Base-by-base conservation (phyloP, 2,797 vertebrate genomes). In the Perodicticus potto region DNA sequence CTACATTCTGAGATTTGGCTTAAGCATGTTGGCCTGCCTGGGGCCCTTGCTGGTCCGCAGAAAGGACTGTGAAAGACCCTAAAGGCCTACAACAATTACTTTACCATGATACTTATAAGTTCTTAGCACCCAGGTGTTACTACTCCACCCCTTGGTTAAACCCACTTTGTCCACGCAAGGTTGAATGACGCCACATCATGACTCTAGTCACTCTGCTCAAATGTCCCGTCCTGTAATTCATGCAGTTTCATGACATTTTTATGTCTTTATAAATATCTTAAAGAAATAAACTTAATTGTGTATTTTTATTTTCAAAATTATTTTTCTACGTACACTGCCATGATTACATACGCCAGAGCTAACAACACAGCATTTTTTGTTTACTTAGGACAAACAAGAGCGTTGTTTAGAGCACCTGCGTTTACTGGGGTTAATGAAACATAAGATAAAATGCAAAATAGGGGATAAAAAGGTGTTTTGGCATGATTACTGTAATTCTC, bases 311-410 rank as follows among this genome's bases (percentile, higher is more conserved):
- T 93, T 63, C 8, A 11, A 57, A 57, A 19, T 34, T 91, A 29
- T 70, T 63, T 72, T 61, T 69, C 7, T 81, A 14, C 14, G 55
- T 83, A 57, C 9, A 49, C 49, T 65, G 34, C 32, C 49, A 69
- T 72, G 57, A 49, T 34, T 61, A 55, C 55, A 76, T 32, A 32
- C 16, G 34, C 32, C 40, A 55, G 74, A 8, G 19, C 27, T n/a
- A 65, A 69, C 80, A 82, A 43, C 27, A 87, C 40, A 2, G 19
- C 7, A 16, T 16, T 55, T n/a, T 37, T 65, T 74, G 53, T 92
- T 86, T 89, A 37, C n/a, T 70, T 81, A 76, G 27, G 85, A 80
- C 65, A 67, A 80, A 34, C 1, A 78, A 88, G 86, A 91, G n/a
- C 17, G 80, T 40, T 19, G 23, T 37, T 69, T 77, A 53, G 7